These are phyloP conservation scores for Austrofundulus limnaeus DNA, from an alignment of 2,113 vertebrate genomes.

Conservation along the genomic window DNA sequence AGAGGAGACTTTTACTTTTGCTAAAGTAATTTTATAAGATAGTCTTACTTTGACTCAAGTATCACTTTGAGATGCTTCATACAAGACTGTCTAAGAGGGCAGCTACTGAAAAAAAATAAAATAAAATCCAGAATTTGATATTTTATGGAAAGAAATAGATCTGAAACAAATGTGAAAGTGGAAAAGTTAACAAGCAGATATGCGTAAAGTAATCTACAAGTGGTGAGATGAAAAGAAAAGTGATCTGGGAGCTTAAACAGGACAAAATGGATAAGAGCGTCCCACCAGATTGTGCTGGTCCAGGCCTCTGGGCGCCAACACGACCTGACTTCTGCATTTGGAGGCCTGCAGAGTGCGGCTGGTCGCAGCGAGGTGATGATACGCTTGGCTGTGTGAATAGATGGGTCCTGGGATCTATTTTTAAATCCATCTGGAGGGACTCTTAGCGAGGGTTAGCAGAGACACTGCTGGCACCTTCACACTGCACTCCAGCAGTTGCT, in stretches of 20 bases:
- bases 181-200: constrained; percentile 1
- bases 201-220: constrained; percentile 17
- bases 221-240: constrained; percentile 9
- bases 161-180: constrained; percentile 28
- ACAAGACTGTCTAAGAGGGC: no score
- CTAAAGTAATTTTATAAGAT: no score
- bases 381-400: constrained; percentile 73
- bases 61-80: no score
- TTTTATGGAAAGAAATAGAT: not conserved
- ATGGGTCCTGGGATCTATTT: constrained; percentile 76
- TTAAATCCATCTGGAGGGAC: constrained; percentile 73
- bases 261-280: constrained; percentile 36
- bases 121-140: not conserved
- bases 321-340: constrained; percentile 50
- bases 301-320: constrained; percentile 34
- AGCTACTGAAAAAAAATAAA: no score
- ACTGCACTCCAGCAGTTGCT: constrained; percentile 61
- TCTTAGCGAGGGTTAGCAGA: constrained; percentile 69
- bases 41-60: no score
- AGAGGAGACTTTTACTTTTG: no score
- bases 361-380: constrained; percentile 72
- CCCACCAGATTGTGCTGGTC: constrained; percentile 42
- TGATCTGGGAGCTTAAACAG: constrained; percentile 28
- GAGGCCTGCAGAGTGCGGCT: constrained; percentile 48
- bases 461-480: constrained; percentile 40